Conservation (phyloP, 2,113 vertebrate genomes). For the Mobula birostris region DNA sequence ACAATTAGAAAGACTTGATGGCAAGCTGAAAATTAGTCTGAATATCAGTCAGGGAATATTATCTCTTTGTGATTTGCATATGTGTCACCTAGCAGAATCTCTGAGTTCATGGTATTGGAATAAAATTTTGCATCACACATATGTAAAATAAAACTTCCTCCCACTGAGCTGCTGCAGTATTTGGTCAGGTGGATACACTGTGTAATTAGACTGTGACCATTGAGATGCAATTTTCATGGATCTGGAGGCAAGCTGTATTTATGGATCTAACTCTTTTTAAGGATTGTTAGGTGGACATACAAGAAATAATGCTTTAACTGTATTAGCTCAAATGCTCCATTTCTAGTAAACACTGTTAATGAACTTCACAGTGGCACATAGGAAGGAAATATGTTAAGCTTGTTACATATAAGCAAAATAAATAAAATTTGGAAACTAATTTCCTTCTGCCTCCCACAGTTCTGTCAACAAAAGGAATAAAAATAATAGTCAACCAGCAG, state of each 20-base stretch:
- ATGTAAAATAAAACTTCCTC: not conserved
- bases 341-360: not conserved
- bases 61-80: not conserved
- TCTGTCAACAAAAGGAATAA: not conserved
- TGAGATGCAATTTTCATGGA: not conserved
- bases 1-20: not conserved
- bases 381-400: not conserved
- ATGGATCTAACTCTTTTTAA: not conserved
- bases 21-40: not conserved
- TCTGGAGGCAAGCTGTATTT: not conserved
- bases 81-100: not conserved
- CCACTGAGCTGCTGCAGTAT: too few relatives aligned
- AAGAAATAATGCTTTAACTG: not conserved
- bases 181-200: not conserved
- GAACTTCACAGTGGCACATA: not conserved
- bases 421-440: not conserved
- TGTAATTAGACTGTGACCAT: not conserved
- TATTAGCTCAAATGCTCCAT: not conserved
- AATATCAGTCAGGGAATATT: not conserved
- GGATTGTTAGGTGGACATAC: not conserved
- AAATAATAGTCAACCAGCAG: not conserved
- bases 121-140: not conserved
- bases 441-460: not conserved
- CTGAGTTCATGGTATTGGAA: not conserved
- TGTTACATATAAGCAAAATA: not conserved